A percentile compares a stretch with the other conserved stretches of the same genome.
These are phyloP conservation scores for Buathra laborator DNA, from an alignment of 2,888 invertebrate genomes.

Conservation along the genomic window DNA sequence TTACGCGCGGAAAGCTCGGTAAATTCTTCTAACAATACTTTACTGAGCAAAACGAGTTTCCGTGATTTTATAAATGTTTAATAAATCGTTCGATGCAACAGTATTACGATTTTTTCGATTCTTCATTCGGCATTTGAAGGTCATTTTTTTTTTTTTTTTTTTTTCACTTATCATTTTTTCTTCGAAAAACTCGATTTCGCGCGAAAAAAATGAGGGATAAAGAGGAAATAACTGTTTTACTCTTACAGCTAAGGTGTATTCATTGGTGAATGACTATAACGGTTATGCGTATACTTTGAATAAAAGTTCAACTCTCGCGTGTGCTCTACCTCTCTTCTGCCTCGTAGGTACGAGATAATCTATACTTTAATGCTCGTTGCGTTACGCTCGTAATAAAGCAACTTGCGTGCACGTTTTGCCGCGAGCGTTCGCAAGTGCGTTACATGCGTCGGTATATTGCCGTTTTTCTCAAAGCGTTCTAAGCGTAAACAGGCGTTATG, in stretches of 20 bases:
- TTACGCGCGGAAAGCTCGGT: neutral
- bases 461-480: neutral
- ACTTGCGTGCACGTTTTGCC: slow-evolving; percentile 24
- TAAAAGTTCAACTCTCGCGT: slow-evolving; percentile 25
- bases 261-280: slow-evolving; percentile 6
- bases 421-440: slow-evolving; percentile 2
- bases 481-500: neutral
- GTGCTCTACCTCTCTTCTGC: neutral
- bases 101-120: too few species aligned
- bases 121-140: too few species aligned
- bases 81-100: slow-evolving; percentile 2
- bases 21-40: neutral
- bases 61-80: slow-evolving; percentile 1
- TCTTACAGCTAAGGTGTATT: neutral
- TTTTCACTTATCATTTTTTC: neutral
- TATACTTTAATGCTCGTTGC: slow-evolving; percentile 17
- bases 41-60: slow-evolving; percentile 1
- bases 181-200: neutral
- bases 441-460: slow-evolving; percentile 22
- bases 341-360: slow-evolving; percentile 23
- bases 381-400: slow-evolving; percentile 13
- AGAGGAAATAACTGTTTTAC: neutral
- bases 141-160: too few species aligned
- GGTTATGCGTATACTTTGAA: slow-evolving; percentile 23
- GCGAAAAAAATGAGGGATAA: neutral